These are phyloP conservation scores for Tenthredo distinguenda DNA, from an alignment of 2,888 invertebrate species.

Conservation along the genomic window DNA sequence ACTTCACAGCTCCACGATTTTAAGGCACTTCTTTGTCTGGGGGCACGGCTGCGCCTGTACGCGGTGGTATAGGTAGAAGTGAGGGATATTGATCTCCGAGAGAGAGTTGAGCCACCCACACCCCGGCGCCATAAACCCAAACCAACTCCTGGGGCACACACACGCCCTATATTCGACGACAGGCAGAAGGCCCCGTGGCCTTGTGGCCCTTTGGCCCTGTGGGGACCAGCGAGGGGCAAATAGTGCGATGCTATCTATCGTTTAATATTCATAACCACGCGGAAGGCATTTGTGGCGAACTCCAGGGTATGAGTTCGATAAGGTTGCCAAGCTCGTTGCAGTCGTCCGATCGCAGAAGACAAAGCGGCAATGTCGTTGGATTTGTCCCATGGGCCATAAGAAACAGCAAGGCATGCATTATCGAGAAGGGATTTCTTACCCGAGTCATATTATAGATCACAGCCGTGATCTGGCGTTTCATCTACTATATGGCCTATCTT, in stretches of 20 bases:
- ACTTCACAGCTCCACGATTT: neutral
- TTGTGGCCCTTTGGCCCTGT: slow-evolving; percentile 11
- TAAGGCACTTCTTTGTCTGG: slow-evolving; percentile 43
- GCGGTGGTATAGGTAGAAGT: slow-evolving; percentile 19
- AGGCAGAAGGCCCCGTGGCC: slow-evolving; percentile 9
- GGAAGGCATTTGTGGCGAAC: slow-evolving; percentile 22
- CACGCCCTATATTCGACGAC: slow-evolving; percentile 32
- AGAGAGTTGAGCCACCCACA: slow-evolving; percentile 57
- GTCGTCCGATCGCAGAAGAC: neutral
- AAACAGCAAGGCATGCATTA: neutral
- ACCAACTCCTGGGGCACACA: slow-evolving; percentile 22
- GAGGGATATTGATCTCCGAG: slow-evolving; percentile 71
- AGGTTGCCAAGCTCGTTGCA: neutral
- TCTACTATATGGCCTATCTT: neutral
- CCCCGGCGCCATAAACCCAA: slow-evolving; percentile 50
- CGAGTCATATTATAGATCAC: neutral
- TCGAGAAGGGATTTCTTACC: neutral
- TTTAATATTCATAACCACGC: slow-evolving; percentile 43
- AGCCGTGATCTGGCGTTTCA: neutral
- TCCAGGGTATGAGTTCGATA: neutral
- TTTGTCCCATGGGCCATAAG: neutral
- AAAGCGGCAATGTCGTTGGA: neutral
- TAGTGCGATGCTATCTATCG: slow-evolving; percentile 33
- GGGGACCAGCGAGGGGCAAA: slow-evolving; percentile 5
- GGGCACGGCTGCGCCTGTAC: slow-evolving; percentile 2